Conservation (phyloP, 2,888 invertebrate genomes). For the Thysanoteuthis rhombus region DNA sequence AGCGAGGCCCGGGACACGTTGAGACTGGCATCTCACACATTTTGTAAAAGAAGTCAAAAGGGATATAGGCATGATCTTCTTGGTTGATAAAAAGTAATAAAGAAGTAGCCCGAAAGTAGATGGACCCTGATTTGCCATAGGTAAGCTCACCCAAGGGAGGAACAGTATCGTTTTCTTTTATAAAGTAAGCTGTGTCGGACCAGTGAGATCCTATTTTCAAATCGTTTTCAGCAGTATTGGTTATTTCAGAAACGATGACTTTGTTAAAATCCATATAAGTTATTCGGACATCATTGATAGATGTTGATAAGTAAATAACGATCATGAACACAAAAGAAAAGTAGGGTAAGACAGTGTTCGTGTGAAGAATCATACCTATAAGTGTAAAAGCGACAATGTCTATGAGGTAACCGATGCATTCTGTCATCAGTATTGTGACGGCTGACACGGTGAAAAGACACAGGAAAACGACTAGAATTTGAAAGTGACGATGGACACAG, state of each 20-base stretch:
- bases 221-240: constrained; percentile 39
- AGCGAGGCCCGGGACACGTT: constrained; percentile 53
- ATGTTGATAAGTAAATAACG: constrained; percentile 55
- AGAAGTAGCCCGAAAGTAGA: not conserved
- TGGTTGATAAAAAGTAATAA: constrained; percentile 53
- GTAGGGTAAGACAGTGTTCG: constrained; percentile 53
- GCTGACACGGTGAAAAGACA: constrained; percentile 52
- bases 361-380: constrained; percentile 62
- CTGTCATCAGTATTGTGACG: constrained; percentile 55
- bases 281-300: constrained; percentile 55
- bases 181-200: not conserved
- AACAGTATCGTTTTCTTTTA: not conserved
- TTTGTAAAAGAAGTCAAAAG: constrained; percentile 49
- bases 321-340: constrained; percentile 54
- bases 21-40: constrained; percentile 49
- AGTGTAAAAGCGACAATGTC: constrained; percentile 59
- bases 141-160: not conserved
- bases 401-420: constrained; percentile 58
- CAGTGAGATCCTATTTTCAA: not conserved
- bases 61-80: constrained; percentile 50
- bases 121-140: not conserved
- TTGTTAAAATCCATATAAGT: constrained; percentile 61
- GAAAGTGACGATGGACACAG: constrained; percentile 32
- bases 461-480: constrained; percentile 45
- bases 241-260: constrained; percentile 47